Conservation (phyloP, 2,113 vertebrate genomes). For the Lucifuga dentata region DNA sequence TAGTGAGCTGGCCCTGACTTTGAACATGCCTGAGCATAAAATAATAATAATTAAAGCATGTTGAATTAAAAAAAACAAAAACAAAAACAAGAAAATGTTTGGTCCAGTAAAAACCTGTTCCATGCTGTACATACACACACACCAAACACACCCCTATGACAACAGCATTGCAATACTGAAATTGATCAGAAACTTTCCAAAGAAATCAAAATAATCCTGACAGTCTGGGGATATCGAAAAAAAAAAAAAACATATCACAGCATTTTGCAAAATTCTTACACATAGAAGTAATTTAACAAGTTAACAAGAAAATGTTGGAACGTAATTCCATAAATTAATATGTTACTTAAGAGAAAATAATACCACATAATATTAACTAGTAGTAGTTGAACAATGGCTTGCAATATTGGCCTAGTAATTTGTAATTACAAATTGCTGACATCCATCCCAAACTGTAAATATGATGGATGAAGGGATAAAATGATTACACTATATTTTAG, state of each 20-base stretch:
- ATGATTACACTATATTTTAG: too few relatives aligned
- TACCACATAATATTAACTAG: background rate
- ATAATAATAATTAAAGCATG: background rate
- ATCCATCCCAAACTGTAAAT: too few relatives aligned
- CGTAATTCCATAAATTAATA: too few relatives aligned
- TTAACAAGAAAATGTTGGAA: too few relatives aligned
- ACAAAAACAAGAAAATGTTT: background rate
- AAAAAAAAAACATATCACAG: slow-evolving; percentile 16
- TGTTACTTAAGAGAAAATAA: background rate
- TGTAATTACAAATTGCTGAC: too few relatives aligned
- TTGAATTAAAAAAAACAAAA: slow-evolving; percentile 10
- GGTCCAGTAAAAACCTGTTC: too few relatives aligned
- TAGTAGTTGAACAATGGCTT: slow-evolving; percentile 13
- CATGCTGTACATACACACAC: too few relatives aligned
- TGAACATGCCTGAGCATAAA: slow-evolving; percentile 2
- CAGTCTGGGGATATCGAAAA: slow-evolving; percentile 18
- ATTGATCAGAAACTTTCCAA: slow-evolving; percentile 38
- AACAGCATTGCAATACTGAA: background rate
- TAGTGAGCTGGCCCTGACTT: background rate
- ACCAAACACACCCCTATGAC: background rate
- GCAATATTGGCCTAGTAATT: too few relatives aligned
- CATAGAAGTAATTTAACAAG: too few relatives aligned
- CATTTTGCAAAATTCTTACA: slow-evolving; percentile 29
- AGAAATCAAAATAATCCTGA: slow-evolving; percentile 39
- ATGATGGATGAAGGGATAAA: too few relatives aligned